Evolutionary conservation across 2,888 invertebrate species (phyloP).

Genomic region (Galeruca laticollis): DNA sequence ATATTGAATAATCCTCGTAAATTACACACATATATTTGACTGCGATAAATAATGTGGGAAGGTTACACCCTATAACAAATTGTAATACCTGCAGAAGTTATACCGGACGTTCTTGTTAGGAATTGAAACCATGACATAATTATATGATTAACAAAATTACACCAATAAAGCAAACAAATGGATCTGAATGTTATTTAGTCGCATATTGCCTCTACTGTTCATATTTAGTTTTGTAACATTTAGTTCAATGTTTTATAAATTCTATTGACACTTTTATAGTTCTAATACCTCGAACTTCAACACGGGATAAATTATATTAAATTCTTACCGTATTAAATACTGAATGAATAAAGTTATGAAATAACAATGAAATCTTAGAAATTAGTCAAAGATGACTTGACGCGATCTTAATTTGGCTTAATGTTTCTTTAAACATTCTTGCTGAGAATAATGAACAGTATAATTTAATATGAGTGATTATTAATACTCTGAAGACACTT

Average conservation of each 20-base stretch:
- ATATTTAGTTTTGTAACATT: background rate
- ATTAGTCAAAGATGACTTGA: no score
- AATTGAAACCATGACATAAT: constrained; percentile 23
- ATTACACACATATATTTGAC: background rate
- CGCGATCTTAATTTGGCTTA: no score
- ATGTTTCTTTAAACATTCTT: no score
- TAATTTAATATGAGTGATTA: no score
- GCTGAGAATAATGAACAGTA: no score
- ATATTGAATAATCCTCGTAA: background rate
- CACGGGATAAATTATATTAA: no score
- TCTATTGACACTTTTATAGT: background rate
- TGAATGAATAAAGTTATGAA: no score
- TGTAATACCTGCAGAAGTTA: constrained; percentile 7
- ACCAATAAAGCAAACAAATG: constrained; percentile 17
- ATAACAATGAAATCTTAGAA: no score
- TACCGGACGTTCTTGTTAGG: constrained; percentile 20
- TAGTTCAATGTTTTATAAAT: background rate
- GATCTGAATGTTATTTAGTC: constrained; percentile 2
- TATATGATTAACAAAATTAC: constrained; percentile 21
- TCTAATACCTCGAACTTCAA: no score
- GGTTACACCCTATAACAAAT: constrained; percentile 9
- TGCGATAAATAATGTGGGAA: background rate
- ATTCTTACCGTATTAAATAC: no score
- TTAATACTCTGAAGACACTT: no score
- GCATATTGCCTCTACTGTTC: background rate